Base-by-base conservation (phyloP, 2,113 vertebrate genomes). In the Formicarius rufipectus region DNA sequence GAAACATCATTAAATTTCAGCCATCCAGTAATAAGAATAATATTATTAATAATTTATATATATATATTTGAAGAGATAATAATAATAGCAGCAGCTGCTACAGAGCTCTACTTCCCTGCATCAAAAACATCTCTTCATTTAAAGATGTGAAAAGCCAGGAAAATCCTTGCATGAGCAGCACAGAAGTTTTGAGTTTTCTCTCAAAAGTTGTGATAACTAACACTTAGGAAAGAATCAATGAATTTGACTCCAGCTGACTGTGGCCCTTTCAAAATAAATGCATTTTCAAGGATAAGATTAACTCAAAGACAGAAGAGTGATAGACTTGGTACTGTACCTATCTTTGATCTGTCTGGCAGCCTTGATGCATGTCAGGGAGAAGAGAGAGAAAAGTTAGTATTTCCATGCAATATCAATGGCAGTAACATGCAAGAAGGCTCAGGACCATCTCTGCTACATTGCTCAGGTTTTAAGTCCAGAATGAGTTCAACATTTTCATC, bases 281-380 rank as follows among this genome's bases (percentile, higher is more conserved):
- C 58, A 94, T 92, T 69, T 97, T 92, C 60, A 93, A 93, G 60
- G 68, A 86, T 5, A 66, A 95, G 83, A 75, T 93, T 95, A 83
- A 96, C 42, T 58, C 91, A 89, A 97, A 84, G 96, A 96, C 53
- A 93, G 68, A 95, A 97, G 95, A 97, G 96, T 79, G n/a, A 85
- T 75, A 97, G 94, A 96, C 93, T 97, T 97, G 84, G 96, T 98
- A 98, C 98, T 97, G 79, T 98, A 99, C 99, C 99, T 98, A 98
- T 99, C 99, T 97, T 99, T 99, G 98, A 99, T 99, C 98, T 99
- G 98, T 98, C 98, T 99, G 93, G 99, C 97, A 98, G 99, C 99
- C 99, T 99, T 98, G 98, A 96, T 88, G 96, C 94, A 96, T 90
- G 94, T 98, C 95, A 98, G 97, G 97, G 91, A 98, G 96, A 98